phyloP scores from a whole-genome alignment of 2,888 invertebrate genomes.

The Aphidius colemani region DNA sequence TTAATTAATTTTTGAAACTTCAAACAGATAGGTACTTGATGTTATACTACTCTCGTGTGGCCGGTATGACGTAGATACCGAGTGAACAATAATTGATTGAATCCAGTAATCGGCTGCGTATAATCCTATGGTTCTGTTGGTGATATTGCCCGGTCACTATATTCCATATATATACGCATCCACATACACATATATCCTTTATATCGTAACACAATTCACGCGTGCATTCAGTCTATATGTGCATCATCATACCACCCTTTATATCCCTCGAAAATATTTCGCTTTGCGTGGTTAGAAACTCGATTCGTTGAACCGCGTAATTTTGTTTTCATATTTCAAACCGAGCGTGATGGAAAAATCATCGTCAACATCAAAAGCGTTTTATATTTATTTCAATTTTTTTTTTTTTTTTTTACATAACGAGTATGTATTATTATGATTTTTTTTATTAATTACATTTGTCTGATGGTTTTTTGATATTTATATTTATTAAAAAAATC shows the following conservation, averaged over 20 bases:
- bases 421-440: too few relatives aligned
- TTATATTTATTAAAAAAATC: too few relatives aligned
- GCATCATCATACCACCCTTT: constrained; percentile 4
- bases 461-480: too few relatives aligned
- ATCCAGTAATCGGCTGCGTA: constrained; percentile 50
- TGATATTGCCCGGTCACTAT: constrained; percentile 36
- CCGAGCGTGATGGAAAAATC: not conserved
- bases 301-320: constrained; percentile 21
- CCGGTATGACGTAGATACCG: constrained; percentile 48
- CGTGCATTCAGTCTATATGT: not conserved
- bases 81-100: constrained; percentile 54
- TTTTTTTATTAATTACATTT: too few relatives aligned
- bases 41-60: not conserved
- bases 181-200: constrained; percentile 9
- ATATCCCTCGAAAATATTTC: not conserved
- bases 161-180: constrained; percentile 2
- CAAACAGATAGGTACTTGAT: too few relatives aligned
- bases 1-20: too few relatives aligned
- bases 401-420: not conserved
- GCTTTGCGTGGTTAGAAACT: constrained; percentile 9
- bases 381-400: constrained; percentile 8
- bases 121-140: constrained; percentile 55
- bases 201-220: constrained; percentile 13
- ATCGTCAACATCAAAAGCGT: constrained; percentile 8
- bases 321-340: constrained; percentile 23